These are phyloP conservation scores for Helarctos malayanus DNA, from an alignment of 2,797 vertebrate genomes.

Conservation along the genomic window DNA sequence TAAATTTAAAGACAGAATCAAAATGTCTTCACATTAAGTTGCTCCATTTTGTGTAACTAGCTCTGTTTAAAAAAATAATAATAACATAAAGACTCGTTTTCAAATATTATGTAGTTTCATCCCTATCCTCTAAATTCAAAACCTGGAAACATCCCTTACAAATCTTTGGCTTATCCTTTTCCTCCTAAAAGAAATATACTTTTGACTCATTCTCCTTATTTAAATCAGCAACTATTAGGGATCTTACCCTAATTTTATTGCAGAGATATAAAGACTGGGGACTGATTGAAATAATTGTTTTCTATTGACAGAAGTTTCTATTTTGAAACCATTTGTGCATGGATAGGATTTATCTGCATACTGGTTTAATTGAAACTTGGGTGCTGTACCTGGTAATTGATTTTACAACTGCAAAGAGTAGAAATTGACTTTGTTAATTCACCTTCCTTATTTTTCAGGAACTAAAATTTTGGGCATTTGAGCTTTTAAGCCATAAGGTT, in stretches of 20 bases:
- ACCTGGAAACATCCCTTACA: background rate
- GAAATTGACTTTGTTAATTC: conserved; percentile 50
- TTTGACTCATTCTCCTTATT: background rate
- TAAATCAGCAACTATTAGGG: background rate
- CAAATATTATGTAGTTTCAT: background rate
- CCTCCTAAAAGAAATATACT: background rate
- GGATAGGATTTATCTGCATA: conserved; percentile 58
- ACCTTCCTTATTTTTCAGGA: conserved; percentile 29
- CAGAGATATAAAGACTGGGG: conserved; percentile 23
- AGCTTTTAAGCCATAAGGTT: background rate
- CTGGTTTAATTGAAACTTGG: conserved; percentile 47
- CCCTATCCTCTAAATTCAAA: background rate
- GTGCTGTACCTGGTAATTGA: conserved; percentile 59
- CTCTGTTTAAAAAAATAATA: background rate
- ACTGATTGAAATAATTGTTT: conserved; percentile 56
- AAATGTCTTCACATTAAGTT: background rate
- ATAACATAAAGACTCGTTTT: background rate
- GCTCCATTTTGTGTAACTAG: background rate
- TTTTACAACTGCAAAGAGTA: conserved; percentile 56
- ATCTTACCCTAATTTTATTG: background rate
- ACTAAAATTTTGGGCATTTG: background rate
- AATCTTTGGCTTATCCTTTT: background rate
- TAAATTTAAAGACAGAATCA: background rate
- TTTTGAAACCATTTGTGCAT: conserved; percentile 53
- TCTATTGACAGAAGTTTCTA: conserved; percentile 3